Conservation (phyloP, 2,888 invertebrate genomes). For the Eristalis intricaria region DNA sequence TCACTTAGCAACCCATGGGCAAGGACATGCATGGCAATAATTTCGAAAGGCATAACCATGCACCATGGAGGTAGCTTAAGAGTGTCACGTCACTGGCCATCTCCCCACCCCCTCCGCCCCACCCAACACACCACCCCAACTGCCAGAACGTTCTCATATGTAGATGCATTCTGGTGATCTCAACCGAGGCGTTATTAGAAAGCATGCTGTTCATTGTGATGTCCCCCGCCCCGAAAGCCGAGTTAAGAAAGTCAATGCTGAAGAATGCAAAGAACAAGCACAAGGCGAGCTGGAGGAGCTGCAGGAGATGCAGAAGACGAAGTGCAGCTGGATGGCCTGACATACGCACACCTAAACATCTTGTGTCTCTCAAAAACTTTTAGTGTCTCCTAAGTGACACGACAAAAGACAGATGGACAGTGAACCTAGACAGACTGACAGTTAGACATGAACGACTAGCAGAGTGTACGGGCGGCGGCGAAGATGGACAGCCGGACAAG, state of each 20-base stretch:
- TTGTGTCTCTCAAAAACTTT: conserved; percentile 64
- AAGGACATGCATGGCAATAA: conserved; percentile 46
- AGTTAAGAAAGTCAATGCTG: conserved; percentile 63
- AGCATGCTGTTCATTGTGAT: conserved; percentile 32
- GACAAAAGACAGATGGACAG: conserved; percentile 73
- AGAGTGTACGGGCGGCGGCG: conserved; percentile 26
- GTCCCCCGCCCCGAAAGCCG: conserved; percentile 42
- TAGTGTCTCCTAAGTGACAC: conserved; percentile 72
- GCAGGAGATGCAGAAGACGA: background rate
- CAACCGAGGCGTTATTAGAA: conserved; percentile 56
- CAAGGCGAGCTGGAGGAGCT: background rate
- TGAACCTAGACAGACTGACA: conserved; percentile 70
- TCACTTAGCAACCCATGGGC: background rate
- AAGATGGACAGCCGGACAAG: conserved; percentile 59
- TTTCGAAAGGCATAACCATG: conserved; percentile 49
- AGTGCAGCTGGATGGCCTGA: conserved; percentile 12
- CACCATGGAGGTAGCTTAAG: conserved; percentile 62
- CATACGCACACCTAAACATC: conserved; percentile 11
- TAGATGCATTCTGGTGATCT: conserved; percentile 49
- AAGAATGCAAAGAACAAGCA: conserved; percentile 63
- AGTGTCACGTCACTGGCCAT: conserved; percentile 43
- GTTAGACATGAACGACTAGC: conserved; percentile 62
- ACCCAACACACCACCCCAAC: background rate
- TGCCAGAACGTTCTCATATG: conserved; percentile 16
- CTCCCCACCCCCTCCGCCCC: background rate